Conservation (phyloP, 2,113 vertebrate species). For the Rhinoptilus africanus region DNA sequence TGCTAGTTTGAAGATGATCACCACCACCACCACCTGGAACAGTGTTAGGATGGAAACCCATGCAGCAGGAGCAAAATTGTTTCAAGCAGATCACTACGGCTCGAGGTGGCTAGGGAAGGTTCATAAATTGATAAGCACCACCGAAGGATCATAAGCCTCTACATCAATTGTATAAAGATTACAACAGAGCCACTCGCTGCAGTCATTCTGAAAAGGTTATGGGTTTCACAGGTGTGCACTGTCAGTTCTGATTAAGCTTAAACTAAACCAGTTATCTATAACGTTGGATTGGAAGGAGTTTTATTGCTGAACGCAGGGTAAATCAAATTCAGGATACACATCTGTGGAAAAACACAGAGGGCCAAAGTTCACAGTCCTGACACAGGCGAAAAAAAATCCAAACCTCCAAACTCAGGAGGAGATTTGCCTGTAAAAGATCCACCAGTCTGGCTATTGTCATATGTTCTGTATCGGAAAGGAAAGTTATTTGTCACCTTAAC, state of each 20-base stretch:
- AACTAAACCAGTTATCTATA: constrained; percentile 57
- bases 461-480: background rate
- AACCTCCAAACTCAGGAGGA: background rate
- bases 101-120: background rate
- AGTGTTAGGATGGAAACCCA: background rate
- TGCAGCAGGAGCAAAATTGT: constrained; percentile 5
- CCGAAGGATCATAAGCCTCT: constrained; percentile 20
- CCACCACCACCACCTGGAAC: background rate
- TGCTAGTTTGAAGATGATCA: background rate
- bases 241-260: constrained; percentile 32
- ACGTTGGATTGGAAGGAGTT: constrained; percentile 25
- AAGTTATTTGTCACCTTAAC: background rate
- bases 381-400: background rate
- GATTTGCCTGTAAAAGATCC: background rate
- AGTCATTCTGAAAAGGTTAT: constrained; percentile 23
- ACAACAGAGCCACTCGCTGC: constrained; percentile 11
- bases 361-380: constrained; percentile 40
- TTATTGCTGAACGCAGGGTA: constrained; percentile 21
- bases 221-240: constrained; percentile 30
- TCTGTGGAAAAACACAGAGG: constrained; percentile 42
- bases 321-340: constrained; percentile 36
- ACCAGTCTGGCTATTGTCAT: background rate
- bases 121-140: constrained; percentile 27
- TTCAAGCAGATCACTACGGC: background rate
- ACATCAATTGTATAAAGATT: constrained; percentile 38